Conservation (phyloP, 1,140 invertebrate species). For the Drosophila bifasciata region DNA sequence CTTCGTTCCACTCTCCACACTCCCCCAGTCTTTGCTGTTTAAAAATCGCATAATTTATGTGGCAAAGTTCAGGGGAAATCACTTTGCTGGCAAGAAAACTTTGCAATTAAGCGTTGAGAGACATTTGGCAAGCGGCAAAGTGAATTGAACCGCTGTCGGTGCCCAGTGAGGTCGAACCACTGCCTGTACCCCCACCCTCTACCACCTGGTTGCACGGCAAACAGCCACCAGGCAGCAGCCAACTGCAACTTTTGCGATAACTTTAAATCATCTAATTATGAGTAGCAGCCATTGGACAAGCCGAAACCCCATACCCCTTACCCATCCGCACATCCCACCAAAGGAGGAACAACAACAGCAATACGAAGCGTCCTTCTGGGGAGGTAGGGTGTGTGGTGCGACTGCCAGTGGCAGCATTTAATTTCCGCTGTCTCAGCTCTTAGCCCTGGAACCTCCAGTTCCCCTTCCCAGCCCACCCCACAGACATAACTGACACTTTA, state of each 20-base stretch:
- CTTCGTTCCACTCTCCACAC: conserved; percentile 1
- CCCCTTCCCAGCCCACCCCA: background rate
- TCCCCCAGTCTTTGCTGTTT: conserved; percentile 28
- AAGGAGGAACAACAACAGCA: conserved; percentile 27
- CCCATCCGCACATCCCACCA: conserved; percentile 8
- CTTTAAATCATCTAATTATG: conserved; percentile 84
- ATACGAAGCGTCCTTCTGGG: background rate
- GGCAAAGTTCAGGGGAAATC: conserved; percentile 74
- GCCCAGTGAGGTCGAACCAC: conserved; percentile 5
- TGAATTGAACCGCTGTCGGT: conserved; percentile 53
- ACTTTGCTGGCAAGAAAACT: conserved; percentile 73
- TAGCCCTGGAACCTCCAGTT: background rate
- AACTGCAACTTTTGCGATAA: conserved; percentile 79
- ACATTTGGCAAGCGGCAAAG: conserved; percentile 71
- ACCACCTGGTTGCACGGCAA: conserved; percentile 24
- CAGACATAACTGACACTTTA: conserved; percentile 77
- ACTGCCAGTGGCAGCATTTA: conserved; percentile 66
- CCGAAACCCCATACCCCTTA: background rate
- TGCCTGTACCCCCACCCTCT: conserved; percentile 9
- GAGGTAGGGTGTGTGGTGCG: conserved; percentile 5
- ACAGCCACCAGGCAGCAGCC: conserved; percentile 12
- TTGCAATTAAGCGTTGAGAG: conserved; percentile 74
- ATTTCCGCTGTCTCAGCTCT: conserved; percentile 66
- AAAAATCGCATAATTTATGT: conserved; percentile 78
- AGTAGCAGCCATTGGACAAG: conserved; percentile 66